Evolutionary conservation across 2,888 invertebrate genomes (phyloP), one percentile per base, ranked within the genome.

Genomic region (Thelaira solivaga): DNA sequence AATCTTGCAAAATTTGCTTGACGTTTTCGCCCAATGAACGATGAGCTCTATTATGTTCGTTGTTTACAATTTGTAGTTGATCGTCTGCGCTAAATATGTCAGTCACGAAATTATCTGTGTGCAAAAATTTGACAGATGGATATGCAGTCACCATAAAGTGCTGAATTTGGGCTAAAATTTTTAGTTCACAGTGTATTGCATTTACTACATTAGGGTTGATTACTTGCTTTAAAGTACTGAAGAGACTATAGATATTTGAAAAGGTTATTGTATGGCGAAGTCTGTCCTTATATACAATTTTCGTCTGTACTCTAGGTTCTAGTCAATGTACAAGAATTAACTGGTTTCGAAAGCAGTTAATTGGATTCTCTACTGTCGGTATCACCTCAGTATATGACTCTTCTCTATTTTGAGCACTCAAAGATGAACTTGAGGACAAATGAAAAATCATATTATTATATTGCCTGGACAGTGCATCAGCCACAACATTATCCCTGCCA

Each of bases 271-370:
- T 31, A 11, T 53, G 53, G 10, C 53, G 53, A 2, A 18, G 1
- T 11, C 31, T 18, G 10, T 34, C 20, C n/a, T 53, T 53, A 20
- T 36, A 34, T 36, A 53, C 36, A 4, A 31, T 53, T 10, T 51
- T 51, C 18, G 51, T 51, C 3, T 39, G 6, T 8, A 16, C 8
- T 8, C 22, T 45, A 10, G 6, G 5, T 11, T 45, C 45, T 45
- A 20, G 5, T 20, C 45, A 20, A 20, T 45, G 45, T 22, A 22
- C 10, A 34, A 78, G 13, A 18, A 78, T 29, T 4, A 51, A 39
- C 39, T 80, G 78, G 24, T 76, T 80, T 62, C 49, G 53, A 29
- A 80, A 80, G 31, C 67, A 67, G 34, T 76, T 79, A 22, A 80
- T 18, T 16, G 72, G 68, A 11, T 36, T 72, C 18, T 62, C 31